A percentile compares a stretch with the other conserved stretches of the same genome.
Evolutionary conservation across 2,888 invertebrate species (phyloP).

Genomic region (Microdon myrmicae): DNA sequence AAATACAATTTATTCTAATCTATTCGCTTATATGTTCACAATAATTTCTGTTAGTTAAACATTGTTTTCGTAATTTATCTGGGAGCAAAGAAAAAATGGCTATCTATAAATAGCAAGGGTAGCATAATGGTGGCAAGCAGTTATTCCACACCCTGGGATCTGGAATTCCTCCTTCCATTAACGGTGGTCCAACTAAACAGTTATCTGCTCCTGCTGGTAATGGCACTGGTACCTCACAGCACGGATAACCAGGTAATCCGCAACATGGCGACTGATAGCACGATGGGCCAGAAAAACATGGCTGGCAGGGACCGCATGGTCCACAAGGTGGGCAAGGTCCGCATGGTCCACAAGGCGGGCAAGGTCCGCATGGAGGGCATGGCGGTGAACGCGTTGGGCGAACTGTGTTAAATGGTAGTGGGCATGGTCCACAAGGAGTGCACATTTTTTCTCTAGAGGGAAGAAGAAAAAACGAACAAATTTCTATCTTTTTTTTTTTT

Average conservation of each 20-base stretch:
- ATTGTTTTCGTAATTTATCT: too few species aligned
- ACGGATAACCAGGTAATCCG: constrained; percentile 20
- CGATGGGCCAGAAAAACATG: constrained; percentile 31
- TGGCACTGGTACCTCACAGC: constrained; percentile 37
- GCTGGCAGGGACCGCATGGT: constrained; percentile 51
- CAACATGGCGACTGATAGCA: constrained; percentile 16
- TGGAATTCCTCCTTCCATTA: constrained; percentile 44
- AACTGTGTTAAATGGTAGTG: too few species aligned
- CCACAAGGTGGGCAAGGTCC: constrained; percentile 55
- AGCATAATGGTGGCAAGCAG: constrained; percentile 25
- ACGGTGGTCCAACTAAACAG: constrained; percentile 24
- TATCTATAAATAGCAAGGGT: constrained; percentile 31
- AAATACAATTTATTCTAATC: too few species aligned
- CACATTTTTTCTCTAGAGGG: constrained; percentile 12
- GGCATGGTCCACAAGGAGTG: constrained; percentile 54
- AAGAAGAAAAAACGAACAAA: neutral
- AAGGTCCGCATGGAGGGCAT: constrained; percentile 52
- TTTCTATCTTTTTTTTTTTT: neutral
- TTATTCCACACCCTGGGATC: constrained; percentile 46
- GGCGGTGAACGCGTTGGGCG: constrained; percentile 53
- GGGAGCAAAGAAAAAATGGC: too few species aligned
- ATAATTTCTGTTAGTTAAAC: too few species aligned
- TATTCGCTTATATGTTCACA: too few species aligned
- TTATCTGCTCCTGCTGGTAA: constrained; percentile 34
- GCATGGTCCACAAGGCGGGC: constrained; percentile 57